Evolutionary conservation across 2,797 vertebrate species (phyloP), one percentile per base, ranked within the genome.

Genomic region (Mormyrops attenuatus): DNA sequence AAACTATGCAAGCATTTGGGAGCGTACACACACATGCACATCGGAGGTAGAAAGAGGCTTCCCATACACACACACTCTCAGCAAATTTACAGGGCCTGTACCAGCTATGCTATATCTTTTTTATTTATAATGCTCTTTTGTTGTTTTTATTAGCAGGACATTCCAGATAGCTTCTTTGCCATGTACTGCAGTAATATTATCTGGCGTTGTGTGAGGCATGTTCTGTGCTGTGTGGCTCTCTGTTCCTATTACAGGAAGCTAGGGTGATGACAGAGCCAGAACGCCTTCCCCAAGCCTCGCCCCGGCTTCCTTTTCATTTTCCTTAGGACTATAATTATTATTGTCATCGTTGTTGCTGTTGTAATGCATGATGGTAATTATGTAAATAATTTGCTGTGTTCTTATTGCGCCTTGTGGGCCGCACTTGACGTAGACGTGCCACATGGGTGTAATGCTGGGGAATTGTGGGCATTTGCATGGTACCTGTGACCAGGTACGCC

Each of bases 331-430:
- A 88, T 85, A 69, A 87, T 87, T 88, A 73, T 60, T 91, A 77
- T 90, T 55, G 88, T 90, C 88, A 88, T 89, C 41, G 1, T 30
- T 84, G 86, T 84, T 44, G 89, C 90, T 92, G 84, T 90, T 63
- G 80, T 90, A 90, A 91, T 92, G 95, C 94, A 94, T 94, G 94
- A 92, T 91, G 63, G 89, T 91, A 90, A 91, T 55, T 22, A 86
- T 94, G 94, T 93, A 92, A 93, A 93, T 89, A 89, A 86, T 47
- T 73, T 80, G 49, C 49, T 22, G 34, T 86, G 41, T 47, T 53
- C 53, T 86, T 86, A 57, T 85, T 85, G 7, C 1, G 2, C 20
- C 22, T 85, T 1, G 44, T 22, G 85, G 50, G 38, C 73, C 26
- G 9, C 84, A 77, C 63, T 86, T 89, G 47, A 86, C 8, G 15